Conservation (phyloP, 2,888 invertebrate genomes). For the Osedax frankpressi region DNA sequence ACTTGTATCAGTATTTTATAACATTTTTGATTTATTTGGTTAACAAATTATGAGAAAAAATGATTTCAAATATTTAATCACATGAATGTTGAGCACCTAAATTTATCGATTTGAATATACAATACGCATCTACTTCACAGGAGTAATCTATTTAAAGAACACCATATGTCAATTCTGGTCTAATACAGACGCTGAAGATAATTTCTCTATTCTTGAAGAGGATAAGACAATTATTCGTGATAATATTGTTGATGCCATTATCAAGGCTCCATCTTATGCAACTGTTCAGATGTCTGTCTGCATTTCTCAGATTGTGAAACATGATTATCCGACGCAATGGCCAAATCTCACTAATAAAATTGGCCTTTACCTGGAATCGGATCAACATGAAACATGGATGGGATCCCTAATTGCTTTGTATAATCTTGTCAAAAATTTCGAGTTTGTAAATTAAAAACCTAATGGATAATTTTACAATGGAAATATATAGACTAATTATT, state of each 20-base stretch:
- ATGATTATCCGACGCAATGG: conserved; percentile 90
- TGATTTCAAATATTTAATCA: neutral
- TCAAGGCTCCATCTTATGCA: conserved; percentile 78
- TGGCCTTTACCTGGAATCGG: conserved; percentile 67
- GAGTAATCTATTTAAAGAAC: conserved; percentile 91
- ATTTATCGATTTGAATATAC: too few species aligned
- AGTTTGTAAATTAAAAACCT: conserved; percentile 48
- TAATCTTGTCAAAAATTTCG: conserved; percentile 79
- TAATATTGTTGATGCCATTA: conserved; percentile 85
- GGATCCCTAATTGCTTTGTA: conserved; percentile 81
- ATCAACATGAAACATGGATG: conserved; percentile 51
- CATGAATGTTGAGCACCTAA: neutral
- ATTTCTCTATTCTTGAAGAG: conserved; percentile 82
- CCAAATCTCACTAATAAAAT: conserved; percentile 90
- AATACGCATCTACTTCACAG: too few species aligned
- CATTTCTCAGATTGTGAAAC: conserved; percentile 79
- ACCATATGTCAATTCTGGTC: conserved; percentile 74
- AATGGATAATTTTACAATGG: neutral
- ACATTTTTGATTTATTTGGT: too few species aligned
- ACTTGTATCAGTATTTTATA: too few species aligned
- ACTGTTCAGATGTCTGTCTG: conserved; percentile 76
- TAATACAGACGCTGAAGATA: conserved; percentile 50
- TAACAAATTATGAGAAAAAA: too few species aligned
- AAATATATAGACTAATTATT: neutral
- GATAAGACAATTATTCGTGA: conserved; percentile 83